Evolutionary conservation across 2,888 invertebrate genomes (phyloP), one percentile per base, ranked within the genome.

Genomic region (Allolobophora icterica): DNA sequence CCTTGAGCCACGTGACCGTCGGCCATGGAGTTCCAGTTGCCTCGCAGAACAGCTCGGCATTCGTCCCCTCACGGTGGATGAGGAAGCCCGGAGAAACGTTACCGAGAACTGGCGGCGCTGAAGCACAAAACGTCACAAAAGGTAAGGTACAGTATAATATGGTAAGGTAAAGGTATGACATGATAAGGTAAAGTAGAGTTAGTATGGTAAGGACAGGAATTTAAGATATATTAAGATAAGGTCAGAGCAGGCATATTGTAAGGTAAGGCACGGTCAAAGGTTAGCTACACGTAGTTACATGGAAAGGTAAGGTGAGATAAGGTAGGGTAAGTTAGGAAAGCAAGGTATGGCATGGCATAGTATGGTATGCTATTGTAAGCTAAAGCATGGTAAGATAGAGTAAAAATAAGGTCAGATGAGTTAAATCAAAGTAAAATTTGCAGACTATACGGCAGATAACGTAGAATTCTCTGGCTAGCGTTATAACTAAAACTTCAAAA

Each of bases 1-100:
- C 98, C 96, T 98, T 99, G 96, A 97, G 98, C 99, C 99, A 99
- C 93, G 98, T 96, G 94, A 99, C 98, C 96, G 98, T 98, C 92
- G 99, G 99, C 93, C 98, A 97, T 93, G 99, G 99, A 91, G 98
- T 95, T 94, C 98, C 99, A 96, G 98, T 98, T 92, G 98, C 99
- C 96, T 98, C 98, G 96, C 99, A 99, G 96, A 97, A 98, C 95
- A 99, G 97, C 95, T 98, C 98, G 95, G 98, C 98, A 94, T 98
- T 98, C 96, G 98, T 98, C 94, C 98, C 98, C 96, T 91, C 92
- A 58, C 93, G 92, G 89, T 92, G 92, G 83, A 93, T 92, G 45
- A 93, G 91, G 91, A 92, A 93, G 71, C 92, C 91, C 19, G 93
- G 93, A 30, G 93, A 93, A 13, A 92, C 91, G n/a, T 92, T 91